Evolutionary conservation across 2,888 invertebrate species (phyloP).

Genomic region (Uloborus plumipes): DNA sequence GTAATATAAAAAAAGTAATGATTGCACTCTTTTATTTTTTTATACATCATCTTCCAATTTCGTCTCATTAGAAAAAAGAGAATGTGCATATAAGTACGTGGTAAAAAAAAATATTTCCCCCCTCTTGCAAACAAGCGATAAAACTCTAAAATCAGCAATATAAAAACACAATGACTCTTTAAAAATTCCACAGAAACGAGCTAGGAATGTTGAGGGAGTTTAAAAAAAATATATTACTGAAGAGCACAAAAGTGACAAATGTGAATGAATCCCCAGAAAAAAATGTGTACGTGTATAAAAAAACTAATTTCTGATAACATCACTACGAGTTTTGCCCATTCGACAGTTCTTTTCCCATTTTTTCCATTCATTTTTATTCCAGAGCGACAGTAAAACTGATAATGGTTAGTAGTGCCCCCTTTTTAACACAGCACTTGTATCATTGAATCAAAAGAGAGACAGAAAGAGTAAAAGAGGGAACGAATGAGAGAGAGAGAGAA

Average conservation of each 20-base stretch:
- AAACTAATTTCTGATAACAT: slow-evolving; percentile 26
- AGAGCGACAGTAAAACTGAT: slow-evolving; percentile 55
- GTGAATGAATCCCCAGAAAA: slow-evolving; percentile 38
- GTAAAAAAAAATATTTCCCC: too few relatives aligned
- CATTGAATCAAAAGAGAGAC: slow-evolving; percentile 48
- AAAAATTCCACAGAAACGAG: slow-evolving; percentile 28
- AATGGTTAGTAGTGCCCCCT: slow-evolving; percentile 26
- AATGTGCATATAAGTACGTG: too few relatives aligned
- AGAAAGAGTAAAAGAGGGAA: slow-evolving; percentile 3
- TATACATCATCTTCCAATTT: too few relatives aligned
- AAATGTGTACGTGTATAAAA: slow-evolving; percentile 8
- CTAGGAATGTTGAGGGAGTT: slow-evolving; percentile 25
- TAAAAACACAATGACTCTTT: slow-evolving; percentile 61
- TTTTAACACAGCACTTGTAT: slow-evolving; percentile 35
- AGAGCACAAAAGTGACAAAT: slow-evolving; percentile 52
- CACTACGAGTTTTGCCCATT: slow-evolving; percentile 51
- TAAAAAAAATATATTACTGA: slow-evolving; percentile 21
- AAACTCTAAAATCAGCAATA: slow-evolving; percentile 59
- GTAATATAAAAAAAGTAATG: too few relatives aligned
- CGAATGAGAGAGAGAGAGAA: slow-evolving; percentile 20
- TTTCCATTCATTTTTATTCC: slow-evolving; percentile 40
- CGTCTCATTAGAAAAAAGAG: too few relatives aligned
- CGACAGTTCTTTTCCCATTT: slow-evolving; percentile 47
- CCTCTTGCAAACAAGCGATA: slow-evolving; percentile 29
- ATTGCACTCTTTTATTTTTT: too few relatives aligned